Evolutionary conservation across 2,113 vertebrate genomes (phyloP), one percentile per base, ranked within the genome.

Genomic region (Lethenteron reissneri): DNA sequence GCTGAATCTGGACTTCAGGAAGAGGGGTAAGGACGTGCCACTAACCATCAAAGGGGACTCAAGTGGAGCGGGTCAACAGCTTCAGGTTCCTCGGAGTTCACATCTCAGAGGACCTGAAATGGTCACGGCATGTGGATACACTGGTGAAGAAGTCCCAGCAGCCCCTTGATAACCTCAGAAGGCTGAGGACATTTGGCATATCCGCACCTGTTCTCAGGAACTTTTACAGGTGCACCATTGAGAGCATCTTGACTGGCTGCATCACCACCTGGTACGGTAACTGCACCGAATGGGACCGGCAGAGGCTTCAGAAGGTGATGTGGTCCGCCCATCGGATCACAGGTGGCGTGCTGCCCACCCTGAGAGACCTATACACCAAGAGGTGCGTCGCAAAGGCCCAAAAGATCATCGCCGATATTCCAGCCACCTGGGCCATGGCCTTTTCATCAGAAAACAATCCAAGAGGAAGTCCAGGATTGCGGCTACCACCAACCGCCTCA

Each of bases 181-280:
- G 60, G 60, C 60, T 64, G 60, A 64, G 17, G 60, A 64, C 1
- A 19, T 64, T 64, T 19, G 60, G 60, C 60, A 64, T 64, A 19
- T 14, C 14, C 5, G 3, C 60, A 19, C 14, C 14, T 8, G 17
- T 64, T 19, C 14, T 64, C 14, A 14, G 60, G 60, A 19, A 14
- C 60, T 64, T 64, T 19, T 64, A 64, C 60, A 64, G 60, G 17
- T 64, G 60, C 60, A 64, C 60, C 14, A 64, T 64, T 15, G 60
- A 64, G 60, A 64, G 60, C 60, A 64, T 64, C 60, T 19, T 64
- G 60, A 64, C 60, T 64, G 60, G 60, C 14, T 64, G 60, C 60
- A 64, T 64, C 60, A 64, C 60, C 17, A 14, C 60, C 60, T 64
- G 60, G 60, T 64, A 64, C 8, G 60, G 60, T 14, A 64, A 64